Evolutionary conservation across 92 coral and sea anemone species (phyloP).

Genomic region (Chrysogorgia sp.): DNA sequence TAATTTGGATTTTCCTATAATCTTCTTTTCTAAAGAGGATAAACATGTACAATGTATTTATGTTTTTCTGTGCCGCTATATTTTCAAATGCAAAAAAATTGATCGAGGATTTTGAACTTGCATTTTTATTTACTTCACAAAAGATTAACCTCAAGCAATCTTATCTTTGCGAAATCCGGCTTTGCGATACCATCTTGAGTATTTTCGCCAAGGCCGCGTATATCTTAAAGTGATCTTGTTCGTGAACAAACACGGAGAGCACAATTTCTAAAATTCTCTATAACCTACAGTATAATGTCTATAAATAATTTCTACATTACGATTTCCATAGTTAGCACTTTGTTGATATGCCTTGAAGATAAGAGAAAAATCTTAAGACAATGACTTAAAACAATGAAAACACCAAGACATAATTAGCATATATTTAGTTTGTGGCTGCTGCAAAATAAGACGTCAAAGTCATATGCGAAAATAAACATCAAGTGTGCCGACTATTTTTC

Average conservation of each 20-base stretch:
- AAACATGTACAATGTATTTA: background rate
- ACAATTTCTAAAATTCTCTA: background rate
- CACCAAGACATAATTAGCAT: background rate
- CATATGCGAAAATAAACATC: background rate
- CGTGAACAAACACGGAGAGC: no score
- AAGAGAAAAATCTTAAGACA: background rate
- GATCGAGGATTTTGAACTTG: no score
- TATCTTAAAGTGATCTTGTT: no score
- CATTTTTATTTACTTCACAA: no score
- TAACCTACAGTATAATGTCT: background rate
- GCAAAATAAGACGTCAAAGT: background rate
- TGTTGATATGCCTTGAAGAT: background rate
- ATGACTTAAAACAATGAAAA: background rate
- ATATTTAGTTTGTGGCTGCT: background rate
- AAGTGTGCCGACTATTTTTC: background rate
- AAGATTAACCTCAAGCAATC: no score
- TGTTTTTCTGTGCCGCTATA: constrained; percentile 15
- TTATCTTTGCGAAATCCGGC: no score
- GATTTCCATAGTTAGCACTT: background rate
- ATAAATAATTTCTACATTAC: background rate
- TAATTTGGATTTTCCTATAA: constrained; percentile 40
- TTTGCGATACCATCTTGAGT: background rate
- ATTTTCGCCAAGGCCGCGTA: background rate
- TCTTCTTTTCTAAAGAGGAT: constrained; percentile 27
- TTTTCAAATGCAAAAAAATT: no score